A percentile compares a stretch with the other conserved stretches of the same genome.
These are phyloP conservation scores for Papilio helenus DNA, from an alignment of 1,140 invertebrate species.

Conservation along the genomic window DNA sequence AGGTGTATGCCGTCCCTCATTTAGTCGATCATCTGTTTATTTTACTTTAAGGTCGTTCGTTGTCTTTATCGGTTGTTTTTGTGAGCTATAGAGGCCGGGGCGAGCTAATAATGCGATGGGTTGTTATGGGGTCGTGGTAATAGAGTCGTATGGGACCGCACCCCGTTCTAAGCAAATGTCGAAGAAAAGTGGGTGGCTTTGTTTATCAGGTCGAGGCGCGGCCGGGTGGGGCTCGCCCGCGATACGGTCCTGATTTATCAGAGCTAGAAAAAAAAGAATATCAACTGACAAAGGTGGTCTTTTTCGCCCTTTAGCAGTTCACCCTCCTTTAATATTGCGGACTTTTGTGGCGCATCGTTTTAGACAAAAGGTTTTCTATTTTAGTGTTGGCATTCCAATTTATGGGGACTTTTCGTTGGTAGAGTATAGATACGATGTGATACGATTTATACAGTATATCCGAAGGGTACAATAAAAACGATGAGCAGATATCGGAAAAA, in stretches of 20 bases:
- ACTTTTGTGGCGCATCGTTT: slow-evolving; percentile 34
- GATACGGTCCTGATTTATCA: slow-evolving; percentile 69
- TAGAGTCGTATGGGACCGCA: slow-evolving; percentile 69
- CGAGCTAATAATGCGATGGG: slow-evolving; percentile 60
- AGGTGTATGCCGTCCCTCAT: slow-evolving; percentile 66
- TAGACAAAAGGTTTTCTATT: slow-evolving; percentile 38
- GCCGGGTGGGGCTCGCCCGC: slow-evolving; percentile 55
- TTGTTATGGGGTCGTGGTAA: slow-evolving; percentile 61
- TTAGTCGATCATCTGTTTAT: slow-evolving; percentile 77
- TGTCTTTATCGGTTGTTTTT: slow-evolving; percentile 71
- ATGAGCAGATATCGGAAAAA: neutral
- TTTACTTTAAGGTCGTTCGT: slow-evolving; percentile 76
- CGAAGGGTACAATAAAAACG: neutral
- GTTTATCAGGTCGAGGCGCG: slow-evolving; percentile 67
- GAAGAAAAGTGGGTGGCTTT: slow-evolving; percentile 66
- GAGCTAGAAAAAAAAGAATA: slow-evolving; percentile 51
- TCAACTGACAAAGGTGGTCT: slow-evolving; percentile 49
- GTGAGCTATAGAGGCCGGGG: slow-evolving; percentile 64
- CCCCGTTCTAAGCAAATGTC: slow-evolving; percentile 70
- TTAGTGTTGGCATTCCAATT: slow-evolving; percentile 28
- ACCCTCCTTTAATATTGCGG: slow-evolving; percentile 34
- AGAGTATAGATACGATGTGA: neutral
- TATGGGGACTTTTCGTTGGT: neutral
- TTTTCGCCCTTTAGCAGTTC: slow-evolving; percentile 43
- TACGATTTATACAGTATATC: neutral